Percentiles rank a stretch among this genome's conserved stretches.
phyloP scores from a whole-genome alignment of 1,140 invertebrate species.

The Aphaenogaster ashmeadi region DNA sequence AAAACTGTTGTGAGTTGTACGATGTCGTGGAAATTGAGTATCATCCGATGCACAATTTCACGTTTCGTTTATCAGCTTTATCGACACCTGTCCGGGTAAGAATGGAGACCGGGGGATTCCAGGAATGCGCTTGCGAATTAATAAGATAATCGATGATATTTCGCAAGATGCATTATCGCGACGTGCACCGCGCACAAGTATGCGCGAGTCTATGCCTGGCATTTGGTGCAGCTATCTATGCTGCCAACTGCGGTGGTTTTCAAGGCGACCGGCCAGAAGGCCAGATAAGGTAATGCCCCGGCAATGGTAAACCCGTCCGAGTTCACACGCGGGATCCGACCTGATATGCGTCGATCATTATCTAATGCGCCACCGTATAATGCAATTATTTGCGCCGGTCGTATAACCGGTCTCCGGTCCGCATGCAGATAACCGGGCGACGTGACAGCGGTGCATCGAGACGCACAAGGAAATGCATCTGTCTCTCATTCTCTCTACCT shows the following conservation, averaged over 20 bases:
- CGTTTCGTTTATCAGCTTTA: not conserved
- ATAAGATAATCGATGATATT: constrained; percentile 41
- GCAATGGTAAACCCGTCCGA: constrained; percentile 64
- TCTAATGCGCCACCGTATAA: constrained; percentile 72
- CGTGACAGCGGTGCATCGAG: constrained; percentile 47
- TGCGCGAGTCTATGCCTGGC: constrained; percentile 30
- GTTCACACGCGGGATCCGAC: constrained; percentile 75
- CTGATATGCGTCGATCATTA: constrained; percentile 71
- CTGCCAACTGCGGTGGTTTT: constrained; percentile 58
- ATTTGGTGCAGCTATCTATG: constrained; percentile 50
- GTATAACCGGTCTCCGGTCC: constrained; percentile 62
- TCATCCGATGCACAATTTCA: not conserved
- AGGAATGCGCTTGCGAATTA: not conserved
- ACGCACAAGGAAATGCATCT: constrained; percentile 7
- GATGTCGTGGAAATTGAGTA: not conserved
- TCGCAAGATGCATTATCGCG: constrained; percentile 17
- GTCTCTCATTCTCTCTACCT: constrained; percentile 29
- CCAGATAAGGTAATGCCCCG: constrained; percentile 76
- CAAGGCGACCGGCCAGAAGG: constrained; percentile 72
- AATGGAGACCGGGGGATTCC: not conserved
- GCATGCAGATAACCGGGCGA: constrained; percentile 69
- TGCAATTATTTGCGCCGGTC: constrained; percentile 76
- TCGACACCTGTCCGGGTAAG: not conserved
- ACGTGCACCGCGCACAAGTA: not conserved
- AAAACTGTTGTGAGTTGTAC: not conserved